Base-by-base conservation (phyloP, 2,113 vertebrate species). In the Ascaphus truei region DNA sequence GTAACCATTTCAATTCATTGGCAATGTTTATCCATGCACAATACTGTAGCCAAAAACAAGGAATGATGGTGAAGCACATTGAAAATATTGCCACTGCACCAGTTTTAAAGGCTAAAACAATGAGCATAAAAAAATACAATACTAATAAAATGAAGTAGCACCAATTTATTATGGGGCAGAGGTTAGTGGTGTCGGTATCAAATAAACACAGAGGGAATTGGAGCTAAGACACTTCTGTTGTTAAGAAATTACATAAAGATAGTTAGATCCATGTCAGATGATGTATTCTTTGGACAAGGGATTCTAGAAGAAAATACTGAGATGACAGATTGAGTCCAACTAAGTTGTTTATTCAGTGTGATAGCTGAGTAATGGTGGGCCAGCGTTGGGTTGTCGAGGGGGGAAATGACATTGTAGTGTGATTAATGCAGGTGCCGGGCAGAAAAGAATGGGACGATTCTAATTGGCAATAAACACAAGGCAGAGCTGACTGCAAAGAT, bases 401-500 rank as follows among this genome's bases (percentile, higher is more conserved):
- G 55, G 30, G 41, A 48, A 34, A 68, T 29, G 11, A 13, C 18
- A 59, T 33, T 18, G 29, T 50, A 16, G 22, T 60, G 15, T 50
- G 66, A 68, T 68, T 68, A 50, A 68, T 68, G 43, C 6, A 50
- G 15, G 29, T 51, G 26, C 15, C 20, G 11, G 31, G 5, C 16
- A 29, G 41, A 58, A 68, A 68, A 18, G 36, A 48, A 48, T 22
- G n/a, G 34, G 25, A 56, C 23, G 15, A 26, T 58, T 36, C 50
- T 68, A 68, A 68, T 59, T 68, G 30, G 65, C 53, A 50, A 59
- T 50, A 68, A 48, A 41, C 43, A 59, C 22, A 68, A 23, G 41
- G 15, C 30, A 50, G 16, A 37, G 31, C 43, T 58, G 43, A 50
- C 39, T 23, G 13, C 41, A 51, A 31, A 59, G 56, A 48, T 50